Evolutionary conservation across 2,797 vertebrate genomes (phyloP).

Genomic region (Enteromius paludinosus): DNA sequence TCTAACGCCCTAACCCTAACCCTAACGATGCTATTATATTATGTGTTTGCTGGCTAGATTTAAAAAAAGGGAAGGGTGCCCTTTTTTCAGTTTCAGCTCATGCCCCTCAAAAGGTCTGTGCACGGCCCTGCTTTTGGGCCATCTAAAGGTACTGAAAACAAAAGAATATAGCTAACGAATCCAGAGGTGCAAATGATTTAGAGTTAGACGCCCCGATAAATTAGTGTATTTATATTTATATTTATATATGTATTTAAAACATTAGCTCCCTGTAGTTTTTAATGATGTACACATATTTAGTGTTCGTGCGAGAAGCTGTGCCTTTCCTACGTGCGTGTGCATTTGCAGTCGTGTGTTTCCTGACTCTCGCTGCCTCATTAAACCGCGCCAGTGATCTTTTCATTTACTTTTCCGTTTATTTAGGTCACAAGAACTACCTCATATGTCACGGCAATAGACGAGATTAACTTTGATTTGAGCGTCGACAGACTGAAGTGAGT

Average conservation of each 20-base stretch:
- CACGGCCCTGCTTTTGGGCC: too few relatives aligned
- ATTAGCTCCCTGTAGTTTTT: not conserved
- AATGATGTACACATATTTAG: not conserved
- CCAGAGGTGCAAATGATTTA: not conserved
- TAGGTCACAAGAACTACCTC: slow-evolving; percentile 62
- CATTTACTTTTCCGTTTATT: slow-evolving; percentile 64
- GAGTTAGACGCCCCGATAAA: not conserved
- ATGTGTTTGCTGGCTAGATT: too few relatives aligned
- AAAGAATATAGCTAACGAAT: too few relatives aligned
- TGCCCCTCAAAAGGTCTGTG: too few relatives aligned
- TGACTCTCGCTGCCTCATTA: slow-evolving; percentile 59
- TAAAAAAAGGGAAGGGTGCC: too few relatives aligned
- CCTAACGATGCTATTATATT: too few relatives aligned
- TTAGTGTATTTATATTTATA: not conserved
- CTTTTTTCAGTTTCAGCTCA: too few relatives aligned
- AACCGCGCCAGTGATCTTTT: slow-evolving; percentile 61
- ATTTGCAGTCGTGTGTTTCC: too few relatives aligned
- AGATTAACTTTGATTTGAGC: slow-evolving; percentile 9
- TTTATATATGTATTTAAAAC: not conserved
- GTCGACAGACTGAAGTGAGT: not conserved
- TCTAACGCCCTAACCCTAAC: too few relatives aligned
- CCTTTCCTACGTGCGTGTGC: slow-evolving; percentile 25
- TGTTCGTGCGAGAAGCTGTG: not conserved
- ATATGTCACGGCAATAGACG: slow-evolving; percentile 60
- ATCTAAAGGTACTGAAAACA: too few relatives aligned